Evolutionary conservation across 1,140 invertebrate genomes (phyloP).

Genomic region (Danaus plexippus): DNA sequence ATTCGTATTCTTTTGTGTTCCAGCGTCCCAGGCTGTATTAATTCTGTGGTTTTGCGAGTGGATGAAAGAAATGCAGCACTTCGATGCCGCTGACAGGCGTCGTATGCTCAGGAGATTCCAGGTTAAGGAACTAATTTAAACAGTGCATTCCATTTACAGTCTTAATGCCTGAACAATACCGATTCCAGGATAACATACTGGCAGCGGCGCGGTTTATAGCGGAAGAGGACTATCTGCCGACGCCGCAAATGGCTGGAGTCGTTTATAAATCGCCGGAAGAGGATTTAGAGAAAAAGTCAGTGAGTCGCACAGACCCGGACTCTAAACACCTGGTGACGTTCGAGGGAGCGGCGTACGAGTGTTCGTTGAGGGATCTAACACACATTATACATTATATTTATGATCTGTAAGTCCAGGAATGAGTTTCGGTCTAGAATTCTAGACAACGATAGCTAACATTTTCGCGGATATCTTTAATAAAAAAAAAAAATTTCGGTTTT

Average conservation of each 20-base stretch:
- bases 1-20: slow-evolving; percentile 4
- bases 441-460: too few species aligned
- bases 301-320: not conserved
- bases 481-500: too few species aligned
- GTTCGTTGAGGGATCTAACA: slow-evolving; percentile 42
- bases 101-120: slow-evolving; percentile 52
- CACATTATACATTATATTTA: slow-evolving; percentile 60
- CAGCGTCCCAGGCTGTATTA: slow-evolving; percentile 50
- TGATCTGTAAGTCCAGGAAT: slow-evolving; percentile 42
- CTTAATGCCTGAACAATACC: too few species aligned
- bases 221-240: slow-evolving; percentile 29
- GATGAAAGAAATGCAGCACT: slow-evolving; percentile 64
- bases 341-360: slow-evolving; percentile 38
- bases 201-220: slow-evolving; percentile 39
- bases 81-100: slow-evolving; percentile 50
- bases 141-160: too few species aligned
- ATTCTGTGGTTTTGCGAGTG: slow-evolving; percentile 62
- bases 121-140: slow-evolving; percentile 18
- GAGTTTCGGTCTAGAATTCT: too few species aligned
- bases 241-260: slow-evolving; percentile 34
- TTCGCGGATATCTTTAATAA: too few species aligned
- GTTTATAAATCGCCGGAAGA: slow-evolving; percentile 31
- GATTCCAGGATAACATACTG: slow-evolving; percentile 49
- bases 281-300: not conserved
- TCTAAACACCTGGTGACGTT: slow-evolving; percentile 39